Evolutionary conservation across 2,113 vertebrate genomes (phyloP), one percentile per base, ranked within the genome.

Genomic region (Apodemus sylvaticus): DNA sequence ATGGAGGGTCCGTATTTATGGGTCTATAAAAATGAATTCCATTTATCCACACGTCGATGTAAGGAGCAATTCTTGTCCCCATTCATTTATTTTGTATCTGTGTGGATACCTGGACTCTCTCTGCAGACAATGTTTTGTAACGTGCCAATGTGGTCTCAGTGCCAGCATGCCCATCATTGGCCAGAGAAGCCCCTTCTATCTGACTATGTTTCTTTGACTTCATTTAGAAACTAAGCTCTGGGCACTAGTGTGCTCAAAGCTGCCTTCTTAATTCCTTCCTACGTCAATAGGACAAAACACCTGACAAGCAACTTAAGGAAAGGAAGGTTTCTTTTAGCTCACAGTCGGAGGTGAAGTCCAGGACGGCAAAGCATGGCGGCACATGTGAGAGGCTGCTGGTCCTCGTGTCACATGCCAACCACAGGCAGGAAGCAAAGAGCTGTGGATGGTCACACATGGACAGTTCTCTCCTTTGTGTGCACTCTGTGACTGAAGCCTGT

Each of bases 201-300:
- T 73, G 55, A 86, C 82, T 92, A 3, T 24, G 31, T 62, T 86
- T 51, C 94, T 92, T 76, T 79, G 78, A 90, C 58, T 58, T 36
- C 76, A 74, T 76, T 83, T 92, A 81, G 90, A 94, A 93, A 90
- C 10, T 29, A 79, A 86, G 83, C 74, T 89, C 19, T 70, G 70
- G 42, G 48, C 48, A 1, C 7, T 31, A 51, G 24, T 60, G 12
- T 89, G 64, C 20, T 36, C 55, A 26, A 13, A 26, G n/a, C 48
- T 71, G 24, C 66, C 22, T 66, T 34, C 66, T 48, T 66, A 48
- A 10, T 86, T 36, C 10, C 42, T 86, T 34, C 42, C 60, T 66
- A 22, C 20, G 5, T 22, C 7, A 10, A 5, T 17, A 48, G 31
- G 36, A 48, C 42, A 48, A 22, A 68, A 20, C 16, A 68, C 17